Evolutionary conservation across 2,888 invertebrate genomes (phyloP).

Genomic region (Pseudococcus longispinus): DNA sequence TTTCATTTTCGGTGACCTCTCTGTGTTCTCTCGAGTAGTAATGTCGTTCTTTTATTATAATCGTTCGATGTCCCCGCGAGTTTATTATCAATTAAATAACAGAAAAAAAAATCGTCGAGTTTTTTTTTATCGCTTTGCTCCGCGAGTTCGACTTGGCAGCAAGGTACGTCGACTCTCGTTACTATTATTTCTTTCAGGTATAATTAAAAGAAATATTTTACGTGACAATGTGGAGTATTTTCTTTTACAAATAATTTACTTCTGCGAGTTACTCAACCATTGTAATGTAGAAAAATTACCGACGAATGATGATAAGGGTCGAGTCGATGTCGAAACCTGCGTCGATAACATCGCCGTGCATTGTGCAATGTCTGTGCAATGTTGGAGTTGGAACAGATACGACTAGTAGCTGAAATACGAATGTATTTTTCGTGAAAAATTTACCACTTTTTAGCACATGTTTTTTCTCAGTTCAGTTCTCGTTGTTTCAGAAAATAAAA

Average conservation of each 20-base stretch:
- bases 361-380: background rate
- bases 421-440: background rate
- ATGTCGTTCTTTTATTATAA: background rate
- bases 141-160: background rate
- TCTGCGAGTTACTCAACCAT: background rate
- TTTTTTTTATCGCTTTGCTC: background rate
- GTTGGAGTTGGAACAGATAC: background rate
- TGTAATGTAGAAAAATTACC: background rate
- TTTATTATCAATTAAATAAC: constrained; percentile 1
- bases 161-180: background rate
- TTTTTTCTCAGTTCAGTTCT: no score
- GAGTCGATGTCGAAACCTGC: background rate
- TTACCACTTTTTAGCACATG: no score
- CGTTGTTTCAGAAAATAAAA: no score
- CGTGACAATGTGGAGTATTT: constrained; percentile 25
- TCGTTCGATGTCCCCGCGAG: constrained; percentile 6
- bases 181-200: background rate
- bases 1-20: constrained; percentile 19
- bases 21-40: background rate
- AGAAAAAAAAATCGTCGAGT: background rate
- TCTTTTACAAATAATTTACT: background rate
- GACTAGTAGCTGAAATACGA: background rate
- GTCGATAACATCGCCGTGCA: background rate
- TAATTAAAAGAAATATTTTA: constrained; percentile 34
- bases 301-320: background rate